A percentile compares a stretch with the other conserved stretches of the same genome.
phyloP scores from a whole-genome alignment of 2,797 vertebrate species.

The Sarcophilus harrisii region DNA sequence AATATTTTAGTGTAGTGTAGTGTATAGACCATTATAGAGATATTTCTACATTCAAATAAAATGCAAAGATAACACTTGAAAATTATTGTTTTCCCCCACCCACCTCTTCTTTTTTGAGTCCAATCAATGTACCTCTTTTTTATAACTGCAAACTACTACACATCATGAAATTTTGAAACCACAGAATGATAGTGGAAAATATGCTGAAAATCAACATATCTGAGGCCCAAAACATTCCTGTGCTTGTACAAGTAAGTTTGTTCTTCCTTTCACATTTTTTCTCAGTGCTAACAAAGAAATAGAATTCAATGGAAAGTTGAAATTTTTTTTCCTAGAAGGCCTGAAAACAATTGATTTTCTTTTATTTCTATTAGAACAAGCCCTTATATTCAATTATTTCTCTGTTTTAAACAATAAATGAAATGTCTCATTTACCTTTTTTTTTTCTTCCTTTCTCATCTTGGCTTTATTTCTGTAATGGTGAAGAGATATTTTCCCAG shows the following conservation, averaged over 20 bases:
- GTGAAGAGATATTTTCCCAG: background rate
- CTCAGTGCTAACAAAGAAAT: background rate
- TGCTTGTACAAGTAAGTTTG: background rate
- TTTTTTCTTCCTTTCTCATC: background rate
- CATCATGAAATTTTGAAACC: conserved; percentile 12
- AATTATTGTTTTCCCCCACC: conserved; percentile 13
- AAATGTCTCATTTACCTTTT: background rate
- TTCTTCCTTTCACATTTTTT: background rate
- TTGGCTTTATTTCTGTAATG: background rate
- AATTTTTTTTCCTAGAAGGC: background rate
- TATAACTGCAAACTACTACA: conserved; percentile 12
- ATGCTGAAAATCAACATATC: background rate
- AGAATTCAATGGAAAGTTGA: background rate
- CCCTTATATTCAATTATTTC: background rate
- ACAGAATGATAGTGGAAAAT: background rate
- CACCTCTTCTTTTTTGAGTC: background rate
- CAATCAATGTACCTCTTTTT: conserved; percentile 5
- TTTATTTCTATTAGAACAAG: conserved; percentile 27
- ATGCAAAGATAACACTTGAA: conserved; percentile 23
- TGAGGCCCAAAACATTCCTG: background rate
- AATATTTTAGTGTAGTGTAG: background rate
- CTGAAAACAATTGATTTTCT: background rate
- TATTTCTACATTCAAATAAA: background rate
- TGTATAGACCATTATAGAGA: background rate
- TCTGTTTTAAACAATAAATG: background rate